Percentiles rank a stretch among this genome's conserved stretches.
Evolutionary conservation across 2,113 vertebrate genomes (phyloP).

Genomic region (Hassar affinis): DNA sequence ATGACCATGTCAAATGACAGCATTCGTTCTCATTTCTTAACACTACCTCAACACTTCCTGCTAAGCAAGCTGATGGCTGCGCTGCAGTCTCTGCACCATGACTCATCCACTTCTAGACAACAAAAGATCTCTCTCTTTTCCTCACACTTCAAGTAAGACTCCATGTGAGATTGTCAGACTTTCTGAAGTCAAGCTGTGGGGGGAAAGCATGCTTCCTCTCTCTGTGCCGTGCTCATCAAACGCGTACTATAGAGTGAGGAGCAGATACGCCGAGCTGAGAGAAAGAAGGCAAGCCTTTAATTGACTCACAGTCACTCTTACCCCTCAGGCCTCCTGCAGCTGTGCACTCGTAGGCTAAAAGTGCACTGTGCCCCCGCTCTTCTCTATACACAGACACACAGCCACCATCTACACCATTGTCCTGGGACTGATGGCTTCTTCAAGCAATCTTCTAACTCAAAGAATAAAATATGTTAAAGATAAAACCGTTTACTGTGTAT

Average conservation of each 20-base stretch:
- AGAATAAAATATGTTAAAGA: background rate
- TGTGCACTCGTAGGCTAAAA: slow-evolving; percentile 61
- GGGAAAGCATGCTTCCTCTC: slow-evolving; percentile 73
- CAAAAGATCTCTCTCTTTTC: slow-evolving; percentile 48
- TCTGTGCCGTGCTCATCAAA: slow-evolving; percentile 76
- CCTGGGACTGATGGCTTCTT: background rate
- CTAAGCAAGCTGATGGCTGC: slow-evolving; percentile 13
- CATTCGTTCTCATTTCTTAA: slow-evolving; percentile 25
- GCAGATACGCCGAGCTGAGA: slow-evolving; percentile 70
- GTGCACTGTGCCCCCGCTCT: slow-evolving; percentile 59
- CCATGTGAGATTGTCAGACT: slow-evolving; percentile 42
- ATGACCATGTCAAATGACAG: slow-evolving; percentile 11
- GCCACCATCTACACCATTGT: background rate
- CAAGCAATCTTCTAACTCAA: background rate
- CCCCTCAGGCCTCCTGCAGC: slow-evolving; percentile 68
- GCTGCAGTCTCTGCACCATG: slow-evolving; percentile 47
- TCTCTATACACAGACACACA: slow-evolving; percentile 9
- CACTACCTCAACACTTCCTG: slow-evolving; percentile 19
- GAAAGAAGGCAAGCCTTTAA: slow-evolving; percentile 72
- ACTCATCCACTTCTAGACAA: slow-evolving; percentile 49
- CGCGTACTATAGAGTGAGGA: slow-evolving; percentile 63
- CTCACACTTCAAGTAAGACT: slow-evolving; percentile 27
- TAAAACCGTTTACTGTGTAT: background rate
- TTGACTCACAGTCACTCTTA: slow-evolving; percentile 67
- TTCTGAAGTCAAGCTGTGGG: slow-evolving; percentile 64